Evolutionary conservation across 2,113 vertebrate genomes (phyloP).

Genomic region (Antechinus stuartii): DNA sequence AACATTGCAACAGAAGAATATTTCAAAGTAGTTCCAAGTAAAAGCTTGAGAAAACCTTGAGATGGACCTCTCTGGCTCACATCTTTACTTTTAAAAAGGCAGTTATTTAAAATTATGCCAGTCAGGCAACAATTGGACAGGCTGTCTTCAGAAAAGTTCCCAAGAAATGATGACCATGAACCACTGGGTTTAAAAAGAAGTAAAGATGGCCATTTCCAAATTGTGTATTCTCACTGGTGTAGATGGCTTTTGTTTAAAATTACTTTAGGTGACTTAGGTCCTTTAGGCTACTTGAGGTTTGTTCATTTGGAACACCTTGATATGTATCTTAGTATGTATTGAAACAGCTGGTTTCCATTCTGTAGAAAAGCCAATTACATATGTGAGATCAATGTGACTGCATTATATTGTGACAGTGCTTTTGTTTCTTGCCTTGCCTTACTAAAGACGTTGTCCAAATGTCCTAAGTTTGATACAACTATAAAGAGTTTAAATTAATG

Average conservation of each 20-base stretch:
- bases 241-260: neutral
- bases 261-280: neutral
- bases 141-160: slow-evolving; percentile 54
- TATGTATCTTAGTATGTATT: slow-evolving; percentile 50
- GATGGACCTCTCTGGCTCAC: slow-evolving; percentile 13
- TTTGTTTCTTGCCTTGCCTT: slow-evolving; percentile 50
- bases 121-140: slow-evolving; percentile 37
- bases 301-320: slow-evolving; percentile 13
- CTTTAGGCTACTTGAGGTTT: neutral
- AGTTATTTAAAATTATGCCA: slow-evolving; percentile 40
- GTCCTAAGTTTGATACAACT: slow-evolving; percentile 41
- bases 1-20: slow-evolving; percentile 85
- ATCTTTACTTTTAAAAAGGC: slow-evolving; percentile 48
- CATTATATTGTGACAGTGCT: slow-evolving; percentile 59
- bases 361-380: slow-evolving; percentile 65
- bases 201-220: slow-evolving; percentile 56
- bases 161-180: slow-evolving; percentile 49
- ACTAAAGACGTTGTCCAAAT: slow-evolving; percentile 32
- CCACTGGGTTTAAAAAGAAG: slow-evolving; percentile 69
- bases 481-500: neutral
- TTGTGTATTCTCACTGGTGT: slow-evolving; percentile 46
- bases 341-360: slow-evolving; percentile 71
- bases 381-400: slow-evolving; percentile 43
- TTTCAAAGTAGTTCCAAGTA: slow-evolving; percentile 83
- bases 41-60: slow-evolving; percentile 77